Evolutionary conservation across 2,888 invertebrate genomes (phyloP).

Genomic region (Eucriotettix oculatus): DNA sequence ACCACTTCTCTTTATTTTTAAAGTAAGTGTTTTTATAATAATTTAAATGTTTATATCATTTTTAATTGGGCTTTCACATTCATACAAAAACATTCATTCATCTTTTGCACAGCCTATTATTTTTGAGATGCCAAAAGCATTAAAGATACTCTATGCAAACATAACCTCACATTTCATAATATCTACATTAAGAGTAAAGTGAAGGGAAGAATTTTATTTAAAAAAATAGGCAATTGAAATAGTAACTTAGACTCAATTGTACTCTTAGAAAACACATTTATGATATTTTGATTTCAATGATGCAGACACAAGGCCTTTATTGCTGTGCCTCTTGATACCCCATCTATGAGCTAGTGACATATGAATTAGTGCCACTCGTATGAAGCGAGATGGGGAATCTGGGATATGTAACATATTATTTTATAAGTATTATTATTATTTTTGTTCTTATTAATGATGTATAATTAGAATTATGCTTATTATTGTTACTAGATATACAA

Average conservation of each 20-base stretch:
- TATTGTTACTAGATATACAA: slow-evolving; percentile 42
- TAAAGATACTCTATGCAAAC: neutral
- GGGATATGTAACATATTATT: slow-evolving; percentile 1
- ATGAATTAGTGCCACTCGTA: neutral
- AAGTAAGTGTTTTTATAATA: neutral
- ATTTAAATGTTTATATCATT: neutral
- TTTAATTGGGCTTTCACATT: neutral
- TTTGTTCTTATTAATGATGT: neutral
- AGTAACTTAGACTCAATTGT: neutral
- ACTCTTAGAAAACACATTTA: neutral
- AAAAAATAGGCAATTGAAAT: neutral
- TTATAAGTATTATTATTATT: neutral
- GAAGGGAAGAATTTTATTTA: neutral
- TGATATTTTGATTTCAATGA: neutral
- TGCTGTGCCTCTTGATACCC: slow-evolving; percentile 6
- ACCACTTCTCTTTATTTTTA: too few species aligned
- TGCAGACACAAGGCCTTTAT: slow-evolving; percentile 4
- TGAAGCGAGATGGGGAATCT: neutral
- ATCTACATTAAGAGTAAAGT: neutral
- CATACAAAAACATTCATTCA: neutral
- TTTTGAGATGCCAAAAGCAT: neutral
- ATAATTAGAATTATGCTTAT: slow-evolving; percentile 44
- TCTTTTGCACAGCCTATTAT: neutral
- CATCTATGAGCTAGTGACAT: slow-evolving; percentile 2
- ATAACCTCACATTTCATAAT: neutral